Evolutionary conservation across 2,113 vertebrate genomes (phyloP).

Genomic region (Saccopteryx bilineata): DNA sequence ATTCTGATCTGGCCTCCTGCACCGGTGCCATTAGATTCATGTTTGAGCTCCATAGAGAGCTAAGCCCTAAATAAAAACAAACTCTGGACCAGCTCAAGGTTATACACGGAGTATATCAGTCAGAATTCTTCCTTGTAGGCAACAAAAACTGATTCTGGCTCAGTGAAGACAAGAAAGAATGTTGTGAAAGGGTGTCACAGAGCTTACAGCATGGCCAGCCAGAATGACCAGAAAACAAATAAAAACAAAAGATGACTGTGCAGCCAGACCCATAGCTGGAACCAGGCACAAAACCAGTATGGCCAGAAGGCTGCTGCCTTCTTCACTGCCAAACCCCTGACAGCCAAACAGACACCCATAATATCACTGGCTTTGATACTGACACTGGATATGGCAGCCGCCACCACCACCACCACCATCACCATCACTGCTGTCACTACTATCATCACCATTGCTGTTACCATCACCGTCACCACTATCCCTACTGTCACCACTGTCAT

Average conservation of each 20-base stretch:
- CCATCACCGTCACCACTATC: neutral
- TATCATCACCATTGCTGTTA: accelerated
- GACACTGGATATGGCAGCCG: neutral
- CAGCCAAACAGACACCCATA: neutral
- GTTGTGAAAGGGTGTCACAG: neutral
- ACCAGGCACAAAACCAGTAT: neutral
- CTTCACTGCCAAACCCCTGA: neutral
- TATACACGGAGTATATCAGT: neutral
- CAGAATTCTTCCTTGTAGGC: neutral
- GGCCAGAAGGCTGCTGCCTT: neutral
- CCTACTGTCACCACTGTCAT: no score
- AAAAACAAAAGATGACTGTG: neutral
- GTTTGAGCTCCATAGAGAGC: neutral
- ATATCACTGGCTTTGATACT: no score
- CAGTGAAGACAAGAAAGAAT: neutral
- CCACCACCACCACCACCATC: neutral
- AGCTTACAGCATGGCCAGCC: neutral
- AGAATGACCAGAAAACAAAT: neutral
- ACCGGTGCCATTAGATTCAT: neutral
- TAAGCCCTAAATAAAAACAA: neutral
- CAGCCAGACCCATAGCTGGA: neutral
- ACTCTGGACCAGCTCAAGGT: neutral
- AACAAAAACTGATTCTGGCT: neutral
- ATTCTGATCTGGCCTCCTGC: neutral
- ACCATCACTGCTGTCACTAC: no score